Base-by-base conservation (phyloP, 2,888 invertebrate species). In the Ptilodon capucinus region DNA sequence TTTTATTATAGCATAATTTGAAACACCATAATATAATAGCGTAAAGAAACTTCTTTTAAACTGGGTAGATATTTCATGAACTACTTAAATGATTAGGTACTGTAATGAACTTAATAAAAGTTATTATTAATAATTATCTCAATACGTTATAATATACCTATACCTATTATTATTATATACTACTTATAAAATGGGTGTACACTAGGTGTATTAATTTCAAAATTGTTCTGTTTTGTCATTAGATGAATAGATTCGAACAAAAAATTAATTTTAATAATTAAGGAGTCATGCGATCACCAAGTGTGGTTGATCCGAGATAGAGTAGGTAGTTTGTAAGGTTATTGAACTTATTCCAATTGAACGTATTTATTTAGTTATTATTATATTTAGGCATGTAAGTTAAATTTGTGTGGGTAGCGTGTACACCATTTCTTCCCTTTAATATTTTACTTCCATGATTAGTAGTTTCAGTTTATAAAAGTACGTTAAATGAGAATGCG, bases 1-100 rank as follows among this genome's bases (percentile, higher is more conserved):
- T 84, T 87, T 88, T 91, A 91, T 86, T 86, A 79, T 91, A 91
- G 91, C 85, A 87, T 91, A 89, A 91, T 90, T 90, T 81, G 84
- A 84, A 87, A 91, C 91, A 91, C 89, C 91, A 91, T 82, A 81
- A 81, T 79, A 84, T 85, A 83, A 86, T 89, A 89, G 84, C 69
- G 74, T 84, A 84, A 82, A 85, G 68, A 76, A 80, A 81, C 73
- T 76, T 84, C 81, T 80, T 82, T 84, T 80, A 72, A 84, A 78
- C 78, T 81, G 74, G 82, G 68, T 84, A 81, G 82, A 68, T 84
- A 81, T 80, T 83, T 80, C 79, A 81, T 79, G 76, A 78, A 78
- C 56, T 61, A 25, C 17, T 5, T 34, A 34, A n/a, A n/a, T n/a
- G n/a, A 48, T 78, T 86, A 86, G 78, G 74, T 83, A 83, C 73